Percentiles rank a stretch among this genome's conserved stretches.
phyloP scores from a whole-genome alignment of 2,797 vertebrate genomes.

The Eremophila alpestris region DNA sequence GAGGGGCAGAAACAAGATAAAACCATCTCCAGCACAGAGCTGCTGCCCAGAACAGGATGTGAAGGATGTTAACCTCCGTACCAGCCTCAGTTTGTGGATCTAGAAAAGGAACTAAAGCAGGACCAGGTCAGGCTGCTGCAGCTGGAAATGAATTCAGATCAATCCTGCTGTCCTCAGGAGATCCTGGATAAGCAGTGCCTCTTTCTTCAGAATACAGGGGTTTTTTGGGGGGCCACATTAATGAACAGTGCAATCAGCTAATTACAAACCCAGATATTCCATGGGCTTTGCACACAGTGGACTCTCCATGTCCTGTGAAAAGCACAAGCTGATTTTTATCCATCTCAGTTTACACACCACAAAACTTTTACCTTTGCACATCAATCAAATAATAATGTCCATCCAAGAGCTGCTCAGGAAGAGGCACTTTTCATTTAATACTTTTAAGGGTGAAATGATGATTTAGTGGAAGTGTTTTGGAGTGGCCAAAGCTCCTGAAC shows the following conservation, averaged over 20 bases:
- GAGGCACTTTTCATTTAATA: background rate
- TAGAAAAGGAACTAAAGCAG: no score
- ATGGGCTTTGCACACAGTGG: background rate
- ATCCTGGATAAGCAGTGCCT: fast-evolving
- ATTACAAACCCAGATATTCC: background rate
- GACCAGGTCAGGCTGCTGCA: background rate
- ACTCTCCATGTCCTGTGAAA: background rate
- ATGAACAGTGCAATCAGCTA: background rate
- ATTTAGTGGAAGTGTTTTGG: background rate
- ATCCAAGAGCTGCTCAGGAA: background rate
- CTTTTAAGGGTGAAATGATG: background rate
- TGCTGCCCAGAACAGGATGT: background rate
- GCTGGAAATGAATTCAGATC: background rate
- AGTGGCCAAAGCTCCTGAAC: background rate
- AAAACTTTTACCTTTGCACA: background rate
- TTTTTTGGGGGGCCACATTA: background rate
- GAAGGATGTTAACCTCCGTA: background rate
- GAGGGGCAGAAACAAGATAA: background rate
- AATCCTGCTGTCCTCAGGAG: background rate
- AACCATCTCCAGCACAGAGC: background rate
- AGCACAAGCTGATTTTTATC: background rate
- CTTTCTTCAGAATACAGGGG: background rate
- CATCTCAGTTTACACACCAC: background rate
- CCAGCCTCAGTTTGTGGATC: background rate
- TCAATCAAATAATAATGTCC: fast-evolving